Evolutionary conservation across 2,113 vertebrate genomes (phyloP).

Genomic region (Mormoops blainvillei): DNA sequence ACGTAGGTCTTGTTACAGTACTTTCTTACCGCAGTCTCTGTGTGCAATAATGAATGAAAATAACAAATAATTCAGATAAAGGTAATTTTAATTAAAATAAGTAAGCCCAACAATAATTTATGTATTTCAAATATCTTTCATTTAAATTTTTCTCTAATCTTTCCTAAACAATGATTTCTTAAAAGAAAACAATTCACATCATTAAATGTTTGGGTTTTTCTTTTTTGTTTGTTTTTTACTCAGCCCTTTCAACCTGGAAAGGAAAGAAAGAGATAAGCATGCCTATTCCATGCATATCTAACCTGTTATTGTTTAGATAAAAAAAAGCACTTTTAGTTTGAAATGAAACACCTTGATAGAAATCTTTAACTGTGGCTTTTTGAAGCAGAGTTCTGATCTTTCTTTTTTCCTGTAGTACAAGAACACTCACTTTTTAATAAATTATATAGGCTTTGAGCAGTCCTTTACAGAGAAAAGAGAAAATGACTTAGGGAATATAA

Average conservation of each 20-base stretch:
- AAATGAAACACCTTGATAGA: not conserved
- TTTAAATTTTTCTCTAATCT: not conserved
- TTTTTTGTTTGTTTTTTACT: not conserved
- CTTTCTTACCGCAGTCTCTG: not conserved
- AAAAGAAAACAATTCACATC: not conserved
- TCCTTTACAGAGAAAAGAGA: not conserved
- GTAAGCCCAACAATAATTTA: not conserved
- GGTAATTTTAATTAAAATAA: slow-evolving; percentile 7
- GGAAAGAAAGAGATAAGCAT: not conserved
- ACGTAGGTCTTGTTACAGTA: not conserved
- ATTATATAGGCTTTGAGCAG: not conserved
- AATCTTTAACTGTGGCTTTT: slow-evolving; percentile 10
- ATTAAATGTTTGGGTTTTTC: not conserved
- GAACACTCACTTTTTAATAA: not conserved
- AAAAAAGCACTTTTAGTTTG: not conserved
- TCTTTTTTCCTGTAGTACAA: not conserved
- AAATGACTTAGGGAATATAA: not conserved
- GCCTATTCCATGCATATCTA: not conserved
- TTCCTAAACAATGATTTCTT: not conserved
- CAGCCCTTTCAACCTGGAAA: not conserved
- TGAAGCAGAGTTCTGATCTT: not conserved
- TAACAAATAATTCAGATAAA: slow-evolving; percentile 1
- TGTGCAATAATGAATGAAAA: not conserved
- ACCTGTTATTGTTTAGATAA: not conserved
- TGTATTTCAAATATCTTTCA: not conserved